phyloP scores from a whole-genome alignment of 1,140 invertebrate genomes.

The Orius insidiosus region DNA sequence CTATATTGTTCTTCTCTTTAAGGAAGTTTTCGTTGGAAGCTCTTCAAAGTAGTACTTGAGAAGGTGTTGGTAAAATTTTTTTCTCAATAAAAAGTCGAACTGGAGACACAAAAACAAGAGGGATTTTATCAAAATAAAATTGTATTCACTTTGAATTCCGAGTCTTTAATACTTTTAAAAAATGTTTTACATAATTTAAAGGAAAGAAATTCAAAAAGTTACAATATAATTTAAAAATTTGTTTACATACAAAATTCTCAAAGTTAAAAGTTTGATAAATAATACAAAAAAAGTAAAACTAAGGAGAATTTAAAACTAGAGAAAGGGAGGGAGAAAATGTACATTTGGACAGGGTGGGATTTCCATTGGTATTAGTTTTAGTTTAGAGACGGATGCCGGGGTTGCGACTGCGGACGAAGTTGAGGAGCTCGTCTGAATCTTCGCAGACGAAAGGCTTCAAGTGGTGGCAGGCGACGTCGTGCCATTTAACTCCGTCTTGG shows the following conservation, averaged over 20 bases:
- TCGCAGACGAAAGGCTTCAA: conserved; percentile 85
- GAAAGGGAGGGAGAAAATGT: conserved; percentile 5
- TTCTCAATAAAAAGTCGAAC: no score
- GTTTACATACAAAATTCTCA: conserved; percentile 1
- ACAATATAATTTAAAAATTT: conserved; percentile 5
- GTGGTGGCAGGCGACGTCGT: conserved; percentile 81
- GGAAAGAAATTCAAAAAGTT: not conserved
- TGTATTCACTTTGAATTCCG: not conserved
- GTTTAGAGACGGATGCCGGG: conserved; percentile 61
- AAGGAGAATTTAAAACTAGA: conserved; percentile 1
- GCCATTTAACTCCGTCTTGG: conserved; percentile 81
- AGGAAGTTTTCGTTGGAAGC: no score
- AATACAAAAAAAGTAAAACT: not conserved
- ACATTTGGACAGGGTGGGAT: conserved; percentile 4
- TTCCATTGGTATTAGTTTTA: not conserved
- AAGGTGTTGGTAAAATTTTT: no score
- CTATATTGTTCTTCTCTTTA: no score
- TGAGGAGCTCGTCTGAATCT: conserved; percentile 78
- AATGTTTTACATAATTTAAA: not conserved
- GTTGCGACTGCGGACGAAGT: conserved; percentile 73
- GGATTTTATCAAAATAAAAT: no score
- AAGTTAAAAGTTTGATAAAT: conserved; percentile 1
- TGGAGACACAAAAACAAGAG: no score
- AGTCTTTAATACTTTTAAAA: not conserved
- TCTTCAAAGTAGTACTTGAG: no score